phyloP scores from a whole-genome alignment of 2,888 invertebrate genomes.

The Lathronympha strigana region DNA sequence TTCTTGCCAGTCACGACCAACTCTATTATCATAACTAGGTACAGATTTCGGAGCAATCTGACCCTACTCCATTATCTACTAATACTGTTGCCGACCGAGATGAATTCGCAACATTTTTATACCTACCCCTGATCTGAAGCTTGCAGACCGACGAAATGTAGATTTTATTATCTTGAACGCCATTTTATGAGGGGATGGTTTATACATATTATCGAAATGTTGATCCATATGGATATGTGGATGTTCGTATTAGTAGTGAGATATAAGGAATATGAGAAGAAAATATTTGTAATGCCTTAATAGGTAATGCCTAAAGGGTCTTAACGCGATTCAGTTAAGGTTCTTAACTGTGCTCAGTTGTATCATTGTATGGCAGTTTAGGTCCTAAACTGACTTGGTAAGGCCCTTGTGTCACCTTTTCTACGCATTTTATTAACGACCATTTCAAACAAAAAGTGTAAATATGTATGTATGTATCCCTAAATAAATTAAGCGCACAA shows the following conservation, averaged over 20 bases:
- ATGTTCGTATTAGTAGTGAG: not conserved
- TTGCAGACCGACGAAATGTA: constrained; percentile 23
- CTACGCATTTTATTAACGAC: too few species aligned
- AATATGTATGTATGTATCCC: too few species aligned
- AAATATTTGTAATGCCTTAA: too few species aligned
- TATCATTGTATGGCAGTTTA: too few species aligned
- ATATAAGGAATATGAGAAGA: not conserved
- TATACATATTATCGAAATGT: not conserved
- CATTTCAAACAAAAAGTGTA: too few species aligned
- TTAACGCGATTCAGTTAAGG: too few species aligned
- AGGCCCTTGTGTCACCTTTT: too few species aligned
- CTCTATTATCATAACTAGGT: constrained; percentile 68
- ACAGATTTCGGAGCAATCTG: constrained; percentile 61
- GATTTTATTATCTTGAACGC: constrained; percentile 27
- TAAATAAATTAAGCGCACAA: too few species aligned
- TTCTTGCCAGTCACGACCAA: constrained; percentile 47
- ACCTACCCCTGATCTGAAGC: constrained; percentile 42
- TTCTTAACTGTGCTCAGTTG: too few species aligned
- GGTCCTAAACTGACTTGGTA: too few species aligned
- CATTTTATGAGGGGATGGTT: constrained; percentile 18
- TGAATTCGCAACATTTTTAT: constrained; percentile 66
- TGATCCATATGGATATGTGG: too few species aligned
- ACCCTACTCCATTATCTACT: constrained; percentile 63
- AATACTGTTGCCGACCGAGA: constrained; percentile 58
- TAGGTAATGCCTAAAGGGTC: too few species aligned